A percentile compares a stretch with the other conserved stretches of the same genome.
These are phyloP conservation scores for Excalfactoria chinensis DNA, from an alignment of 2,113 vertebrate species.

Conservation along the genomic window DNA sequence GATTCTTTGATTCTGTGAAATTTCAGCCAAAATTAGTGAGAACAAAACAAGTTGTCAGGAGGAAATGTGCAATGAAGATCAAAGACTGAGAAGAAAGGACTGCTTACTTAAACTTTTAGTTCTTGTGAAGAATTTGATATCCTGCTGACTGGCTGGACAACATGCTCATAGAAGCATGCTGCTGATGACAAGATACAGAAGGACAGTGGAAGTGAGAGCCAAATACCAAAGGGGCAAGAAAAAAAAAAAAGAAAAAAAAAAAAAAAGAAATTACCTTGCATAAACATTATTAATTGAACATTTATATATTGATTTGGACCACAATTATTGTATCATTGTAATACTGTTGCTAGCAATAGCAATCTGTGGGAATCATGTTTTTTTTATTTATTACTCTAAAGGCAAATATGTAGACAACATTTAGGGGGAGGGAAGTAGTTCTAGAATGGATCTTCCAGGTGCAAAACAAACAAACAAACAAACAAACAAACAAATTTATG, in stretches of 20 bases:
- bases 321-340: neutral
- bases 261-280: neutral
- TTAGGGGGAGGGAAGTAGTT: no score
- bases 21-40: neutral
- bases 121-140: neutral
- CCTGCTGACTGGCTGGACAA: neutral
- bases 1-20: no score
- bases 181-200: neutral
- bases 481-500: no score
- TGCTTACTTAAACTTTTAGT: neutral
- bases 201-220: neutral
- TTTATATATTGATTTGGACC: neutral
- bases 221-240: neutral
- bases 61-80: neutral
- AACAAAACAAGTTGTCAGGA: neutral
- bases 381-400: neutral
- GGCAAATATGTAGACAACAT: neutral
- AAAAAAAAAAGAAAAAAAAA: neutral
- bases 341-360: neutral
- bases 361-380: neutral
- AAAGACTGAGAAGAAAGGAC: neutral
- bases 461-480: no score
- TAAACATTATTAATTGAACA: neutral
- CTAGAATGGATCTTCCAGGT: neutral
- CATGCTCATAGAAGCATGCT: neutral